Evolutionary conservation across 2,113 vertebrate species (phyloP).

Genomic region (Ailurus styani): DNA sequence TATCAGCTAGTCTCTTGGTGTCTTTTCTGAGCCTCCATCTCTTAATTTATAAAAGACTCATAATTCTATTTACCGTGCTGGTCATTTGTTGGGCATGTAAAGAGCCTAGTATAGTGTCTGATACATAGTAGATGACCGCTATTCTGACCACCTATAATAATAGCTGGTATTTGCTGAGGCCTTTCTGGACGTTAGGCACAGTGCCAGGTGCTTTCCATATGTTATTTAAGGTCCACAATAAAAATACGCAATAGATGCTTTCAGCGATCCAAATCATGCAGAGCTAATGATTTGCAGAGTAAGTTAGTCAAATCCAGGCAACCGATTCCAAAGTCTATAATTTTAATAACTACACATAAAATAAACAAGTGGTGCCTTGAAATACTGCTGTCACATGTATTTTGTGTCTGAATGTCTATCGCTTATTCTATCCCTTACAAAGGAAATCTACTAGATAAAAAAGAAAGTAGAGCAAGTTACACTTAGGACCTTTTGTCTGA

Average conservation of each 20-base stretch:
- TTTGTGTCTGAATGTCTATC: neutral
- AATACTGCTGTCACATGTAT: neutral
- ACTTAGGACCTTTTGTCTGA: neutral
- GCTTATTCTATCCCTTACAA: neutral
- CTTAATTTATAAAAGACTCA: neutral
- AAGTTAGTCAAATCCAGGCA: neutral
- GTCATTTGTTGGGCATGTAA: neutral
- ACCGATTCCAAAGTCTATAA: neutral
- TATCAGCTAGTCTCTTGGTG: neutral
- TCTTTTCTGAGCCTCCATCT: neutral
- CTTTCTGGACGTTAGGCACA: neutral
- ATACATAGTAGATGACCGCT: neutral
- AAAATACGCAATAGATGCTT: neutral
- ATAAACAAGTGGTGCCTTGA: neutral
- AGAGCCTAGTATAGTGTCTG: neutral
- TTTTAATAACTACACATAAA: neutral
- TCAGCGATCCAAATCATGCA: neutral
- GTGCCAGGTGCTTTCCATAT: neutral
- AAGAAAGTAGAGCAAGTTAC: neutral
- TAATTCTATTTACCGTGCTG: neutral
- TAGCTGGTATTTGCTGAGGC: neutral
- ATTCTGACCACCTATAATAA: neutral
- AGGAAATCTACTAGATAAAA: neutral
- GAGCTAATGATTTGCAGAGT: neutral
- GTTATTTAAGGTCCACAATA: neutral